Percentiles rank a stretch among this genome's conserved stretches.
phyloP scores from a whole-genome alignment of 2,888 invertebrate species.

The Microchrysa polita region DNA sequence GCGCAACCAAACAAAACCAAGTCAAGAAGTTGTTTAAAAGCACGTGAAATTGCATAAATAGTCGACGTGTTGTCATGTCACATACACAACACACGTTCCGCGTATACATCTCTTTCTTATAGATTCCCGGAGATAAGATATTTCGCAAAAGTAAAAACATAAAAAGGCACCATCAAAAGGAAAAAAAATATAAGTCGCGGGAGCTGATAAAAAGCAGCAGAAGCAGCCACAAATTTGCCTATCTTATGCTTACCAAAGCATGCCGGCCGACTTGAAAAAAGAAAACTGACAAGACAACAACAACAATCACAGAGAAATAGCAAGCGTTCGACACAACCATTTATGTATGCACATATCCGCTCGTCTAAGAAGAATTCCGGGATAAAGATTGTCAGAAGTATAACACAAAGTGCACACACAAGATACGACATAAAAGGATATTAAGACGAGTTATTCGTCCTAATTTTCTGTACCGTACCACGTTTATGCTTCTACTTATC shows the following conservation, averaged over 20 bases:
- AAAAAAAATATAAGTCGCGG: no score
- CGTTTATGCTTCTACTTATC: not conserved
- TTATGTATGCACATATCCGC: not conserved
- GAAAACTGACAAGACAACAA: not conserved
- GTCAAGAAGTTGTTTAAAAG: conserved; percentile 25
- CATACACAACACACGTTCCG: not conserved
- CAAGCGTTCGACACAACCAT: not conserved
- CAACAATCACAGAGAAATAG: conserved; percentile 7
- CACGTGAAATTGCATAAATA: conserved; percentile 37
- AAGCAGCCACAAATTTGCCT: not conserved
- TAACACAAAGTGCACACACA: conserved; percentile 30
- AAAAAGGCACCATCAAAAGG: conserved; percentile 1
- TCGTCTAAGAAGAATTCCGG: conserved; percentile 12
- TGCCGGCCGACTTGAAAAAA: not conserved
- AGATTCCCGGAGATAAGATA: conserved; percentile 16
- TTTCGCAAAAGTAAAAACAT: not conserved
- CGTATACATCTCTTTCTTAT: conserved; percentile 5
- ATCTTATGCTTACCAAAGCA: not conserved
- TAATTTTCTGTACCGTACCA: conserved; percentile 42
- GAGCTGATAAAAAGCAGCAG: not conserved
- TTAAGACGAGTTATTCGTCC: conserved; percentile 47
- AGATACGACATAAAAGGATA: conserved; percentile 45
- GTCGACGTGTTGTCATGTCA: conserved; percentile 7
- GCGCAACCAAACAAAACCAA: not conserved
- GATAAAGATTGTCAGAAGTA: conserved; percentile 24